Conservation (phyloP, 2,797 vertebrate species). For the Anguilla obscura region DNA sequence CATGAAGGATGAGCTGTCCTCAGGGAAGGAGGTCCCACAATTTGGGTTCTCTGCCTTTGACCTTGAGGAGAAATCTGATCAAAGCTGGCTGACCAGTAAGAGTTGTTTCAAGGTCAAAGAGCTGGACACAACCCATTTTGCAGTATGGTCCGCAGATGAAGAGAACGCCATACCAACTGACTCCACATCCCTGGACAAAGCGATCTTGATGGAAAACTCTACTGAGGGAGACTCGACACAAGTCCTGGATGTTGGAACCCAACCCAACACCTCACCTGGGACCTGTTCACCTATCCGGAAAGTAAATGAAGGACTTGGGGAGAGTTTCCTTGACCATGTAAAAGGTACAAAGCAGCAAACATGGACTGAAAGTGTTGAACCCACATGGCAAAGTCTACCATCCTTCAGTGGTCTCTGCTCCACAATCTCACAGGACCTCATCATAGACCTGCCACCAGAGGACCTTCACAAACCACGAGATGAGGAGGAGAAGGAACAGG, state of each 20-base stretch:
- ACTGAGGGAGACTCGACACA: background rate
- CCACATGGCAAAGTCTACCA: background rate
- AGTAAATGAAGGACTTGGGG: background rate
- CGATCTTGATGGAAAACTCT: background rate
- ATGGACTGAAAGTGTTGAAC: background rate
- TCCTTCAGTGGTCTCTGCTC: background rate
- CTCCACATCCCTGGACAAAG: background rate
- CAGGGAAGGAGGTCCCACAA: background rate
- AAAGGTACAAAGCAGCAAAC: background rate
- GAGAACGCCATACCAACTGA: background rate
- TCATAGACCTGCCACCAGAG: background rate
- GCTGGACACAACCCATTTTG: slow-evolving; percentile 5
- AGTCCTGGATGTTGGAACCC: background rate
- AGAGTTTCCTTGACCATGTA: background rate
- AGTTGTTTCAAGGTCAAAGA: background rate
- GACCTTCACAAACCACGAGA: background rate
- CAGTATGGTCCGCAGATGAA: slow-evolving; percentile 12
- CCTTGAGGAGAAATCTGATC: slow-evolving; percentile 1
- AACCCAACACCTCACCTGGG: background rate
- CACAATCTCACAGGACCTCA: background rate
- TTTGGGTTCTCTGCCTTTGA: background rate
- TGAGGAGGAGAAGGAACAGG: background rate
- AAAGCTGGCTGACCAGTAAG: background rate
- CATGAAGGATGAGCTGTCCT: background rate
- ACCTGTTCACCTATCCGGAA: background rate